Percentiles rank a stretch among this genome's conserved stretches.
phyloP scores from a whole-genome alignment of 2,113 vertebrate species.

The Ophthalmolycus amberensis region DNA sequence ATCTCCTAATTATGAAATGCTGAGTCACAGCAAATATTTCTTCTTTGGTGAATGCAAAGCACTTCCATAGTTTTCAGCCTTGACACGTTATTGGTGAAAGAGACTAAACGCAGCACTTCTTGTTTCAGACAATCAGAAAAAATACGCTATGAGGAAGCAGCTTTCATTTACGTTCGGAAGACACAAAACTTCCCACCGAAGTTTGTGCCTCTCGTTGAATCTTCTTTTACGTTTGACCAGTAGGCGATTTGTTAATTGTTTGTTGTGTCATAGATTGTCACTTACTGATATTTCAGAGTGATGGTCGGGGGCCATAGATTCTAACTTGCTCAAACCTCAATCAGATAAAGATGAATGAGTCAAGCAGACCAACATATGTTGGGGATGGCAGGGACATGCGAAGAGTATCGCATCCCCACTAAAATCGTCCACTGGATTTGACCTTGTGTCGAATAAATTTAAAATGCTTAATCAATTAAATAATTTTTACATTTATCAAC shows the following conservation, averaged over 20 bases:
- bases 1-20: background rate
- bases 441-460: background rate
- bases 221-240: background rate
- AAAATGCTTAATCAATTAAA: background rate
- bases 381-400: too few relatives aligned
- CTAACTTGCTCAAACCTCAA: background rate
- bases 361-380: too few relatives aligned
- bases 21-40: background rate
- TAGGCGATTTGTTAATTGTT: background rate
- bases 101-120: background rate
- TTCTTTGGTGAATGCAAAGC: conserved; percentile 1
- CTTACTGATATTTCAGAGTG: background rate
- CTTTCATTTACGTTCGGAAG: background rate
- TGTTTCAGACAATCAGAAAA: conserved; percentile 9
- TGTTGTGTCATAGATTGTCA: background rate
- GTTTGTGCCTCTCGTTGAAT: background rate
- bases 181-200: background rate
- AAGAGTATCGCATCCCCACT: too few relatives aligned
- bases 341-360: background rate
- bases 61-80: background rate
- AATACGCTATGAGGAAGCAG: background rate
- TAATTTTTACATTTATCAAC: background rate
- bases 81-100: background rate
- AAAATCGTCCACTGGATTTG: background rate
- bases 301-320: background rate